A percentile compares a stretch with the other conserved stretches of the same genome.
Conservation (phyloP, 2,797 vertebrate genomes). For the Hafferia zeledoni region DNA sequence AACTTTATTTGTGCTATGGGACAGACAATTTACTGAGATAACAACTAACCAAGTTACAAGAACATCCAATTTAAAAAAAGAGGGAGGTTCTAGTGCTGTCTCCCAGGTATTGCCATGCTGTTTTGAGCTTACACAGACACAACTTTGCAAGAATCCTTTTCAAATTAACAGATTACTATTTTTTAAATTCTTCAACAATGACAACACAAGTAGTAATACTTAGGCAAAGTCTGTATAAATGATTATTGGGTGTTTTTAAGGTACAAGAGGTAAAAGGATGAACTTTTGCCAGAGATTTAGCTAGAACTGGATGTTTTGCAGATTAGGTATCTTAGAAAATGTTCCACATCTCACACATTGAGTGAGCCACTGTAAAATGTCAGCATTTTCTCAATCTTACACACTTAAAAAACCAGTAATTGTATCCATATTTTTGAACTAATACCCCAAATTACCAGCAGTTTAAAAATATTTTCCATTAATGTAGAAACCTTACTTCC, state of each 20-base stretch:
- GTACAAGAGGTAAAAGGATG: neutral
- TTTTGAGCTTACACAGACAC: neutral
- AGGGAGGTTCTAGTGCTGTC: neutral
- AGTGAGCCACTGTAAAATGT: neutral
- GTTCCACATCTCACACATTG: neutral
- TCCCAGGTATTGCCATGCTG: neutral
- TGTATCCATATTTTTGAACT: neutral
- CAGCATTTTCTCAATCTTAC: neutral
- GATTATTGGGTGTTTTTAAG: neutral
- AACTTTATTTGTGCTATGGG: neutral
- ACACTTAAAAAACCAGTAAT: neutral
- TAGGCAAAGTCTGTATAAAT: neutral
- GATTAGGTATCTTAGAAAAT: neutral
- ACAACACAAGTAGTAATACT: neutral
- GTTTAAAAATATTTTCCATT: neutral
- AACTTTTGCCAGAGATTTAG: neutral
- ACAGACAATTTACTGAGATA: neutral
- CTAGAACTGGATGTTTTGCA: neutral
- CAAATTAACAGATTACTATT: neutral
- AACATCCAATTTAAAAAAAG: neutral
- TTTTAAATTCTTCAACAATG: neutral
- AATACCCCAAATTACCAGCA: neutral
- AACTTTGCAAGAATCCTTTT: neutral
- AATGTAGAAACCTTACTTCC: slow-evolving; percentile 61
- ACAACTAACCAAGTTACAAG: neutral